These are phyloP conservation scores for Drosophila cognata DNA, from an alignment of 2,888 invertebrate genomes.

Conservation along the genomic window DNA sequence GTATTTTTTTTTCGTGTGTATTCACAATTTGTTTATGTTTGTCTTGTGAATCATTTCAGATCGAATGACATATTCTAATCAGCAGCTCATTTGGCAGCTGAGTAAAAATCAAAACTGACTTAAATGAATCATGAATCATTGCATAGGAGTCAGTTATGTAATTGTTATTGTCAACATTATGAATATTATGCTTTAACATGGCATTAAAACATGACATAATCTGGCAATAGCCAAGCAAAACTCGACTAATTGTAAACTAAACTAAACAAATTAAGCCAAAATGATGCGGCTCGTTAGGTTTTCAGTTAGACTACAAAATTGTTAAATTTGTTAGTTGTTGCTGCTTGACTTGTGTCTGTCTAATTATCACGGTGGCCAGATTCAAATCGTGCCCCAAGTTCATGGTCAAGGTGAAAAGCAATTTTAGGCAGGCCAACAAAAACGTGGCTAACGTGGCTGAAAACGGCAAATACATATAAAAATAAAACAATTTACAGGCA, in stretches of 20 bases:
- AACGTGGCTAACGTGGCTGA: conserved; percentile 14
- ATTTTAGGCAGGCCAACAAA: conserved; percentile 18
- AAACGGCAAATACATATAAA: conserved; percentile 12
- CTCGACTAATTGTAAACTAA: conserved; percentile 3
- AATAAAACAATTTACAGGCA: conserved; percentile 30
- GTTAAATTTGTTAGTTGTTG: conserved; percentile 9
- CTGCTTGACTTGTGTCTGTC: conserved; percentile 10
- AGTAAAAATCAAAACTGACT: not conserved
- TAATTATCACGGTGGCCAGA: conserved; percentile 1
- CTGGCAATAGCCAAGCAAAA: not conserved
- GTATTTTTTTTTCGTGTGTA: not conserved
- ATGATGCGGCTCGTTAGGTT: conserved; percentile 16
- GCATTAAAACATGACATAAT: conserved; percentile 1
- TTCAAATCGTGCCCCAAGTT: conserved; percentile 45
- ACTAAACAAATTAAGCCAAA: not conserved
- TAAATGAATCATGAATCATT: conserved; percentile 9
- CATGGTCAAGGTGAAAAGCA: conserved; percentile 69
- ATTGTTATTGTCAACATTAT: conserved; percentile 1
- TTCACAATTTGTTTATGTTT: not conserved
- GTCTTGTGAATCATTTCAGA: not conserved
- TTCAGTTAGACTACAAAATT: conserved; percentile 12
- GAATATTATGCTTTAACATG: not conserved
- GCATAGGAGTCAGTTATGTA: not conserved
- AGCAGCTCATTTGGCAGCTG: conserved; percentile 7
- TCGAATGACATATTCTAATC: not conserved